Conservation (phyloP, 2,113 vertebrate genomes). For the Tachycineta bicolor region DNA sequence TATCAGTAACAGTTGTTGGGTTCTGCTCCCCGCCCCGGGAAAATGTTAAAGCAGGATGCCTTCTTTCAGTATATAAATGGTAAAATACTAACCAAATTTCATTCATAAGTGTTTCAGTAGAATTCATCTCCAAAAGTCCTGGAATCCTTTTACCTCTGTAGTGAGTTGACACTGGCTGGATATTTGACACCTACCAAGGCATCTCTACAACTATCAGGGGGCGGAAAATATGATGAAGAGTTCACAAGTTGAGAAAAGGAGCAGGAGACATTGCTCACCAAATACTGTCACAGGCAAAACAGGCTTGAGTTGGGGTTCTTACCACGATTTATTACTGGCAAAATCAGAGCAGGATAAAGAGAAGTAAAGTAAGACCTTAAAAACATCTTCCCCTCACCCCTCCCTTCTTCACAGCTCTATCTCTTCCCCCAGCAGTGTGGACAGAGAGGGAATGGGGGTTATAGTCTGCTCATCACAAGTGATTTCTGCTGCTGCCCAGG, state of each 20-base stretch:
- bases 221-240: not conserved
- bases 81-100: not conserved
- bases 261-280: not conserved
- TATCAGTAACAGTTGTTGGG: not conserved
- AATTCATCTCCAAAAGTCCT: not conserved
- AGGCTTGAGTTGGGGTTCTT: not conserved
- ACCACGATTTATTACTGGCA: not conserved
- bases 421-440: not conserved
- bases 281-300: not conserved
- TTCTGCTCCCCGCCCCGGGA: rapidly evolving
- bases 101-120: not conserved
- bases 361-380: not conserved
- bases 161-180: not conserved
- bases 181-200: not conserved
- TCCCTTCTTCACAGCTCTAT: not conserved
- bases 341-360: not conserved
- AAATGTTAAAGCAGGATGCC: not conserved
- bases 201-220: too few species aligned
- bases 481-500: not conserved
- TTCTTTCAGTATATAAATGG: not conserved
- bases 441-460: not conserved
- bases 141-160: not conserved
- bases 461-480: not conserved
- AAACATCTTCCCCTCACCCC: not conserved
- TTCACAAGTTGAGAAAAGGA: not conserved